Conservation (phyloP, 1,140 invertebrate genomes). For the Bradynema listronoti region DNA sequence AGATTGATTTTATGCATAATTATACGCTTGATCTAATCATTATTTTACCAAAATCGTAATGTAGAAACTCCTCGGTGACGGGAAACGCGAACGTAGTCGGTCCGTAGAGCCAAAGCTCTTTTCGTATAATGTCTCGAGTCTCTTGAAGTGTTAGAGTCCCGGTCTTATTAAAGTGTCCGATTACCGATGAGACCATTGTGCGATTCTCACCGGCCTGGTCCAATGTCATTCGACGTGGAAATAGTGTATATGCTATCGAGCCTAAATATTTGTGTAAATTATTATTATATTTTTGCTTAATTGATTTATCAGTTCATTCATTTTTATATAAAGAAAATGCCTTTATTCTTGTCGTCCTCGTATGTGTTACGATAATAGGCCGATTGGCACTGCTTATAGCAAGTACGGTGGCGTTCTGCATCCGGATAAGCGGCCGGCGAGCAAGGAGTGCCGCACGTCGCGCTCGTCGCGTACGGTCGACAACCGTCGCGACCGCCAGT, state of each 20-base stretch:
- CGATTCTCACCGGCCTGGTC: conserved; percentile 45
- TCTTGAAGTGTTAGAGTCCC: conserved; percentile 20
- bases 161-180: conserved; percentile 49
- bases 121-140: conserved; percentile 47
- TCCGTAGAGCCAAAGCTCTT: conserved; percentile 51
- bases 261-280: conserved; percentile 33
- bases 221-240: conserved; percentile 53
- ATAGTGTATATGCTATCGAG: conserved; percentile 54
- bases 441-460: conserved; percentile 53
- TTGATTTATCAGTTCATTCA: conserved; percentile 9
- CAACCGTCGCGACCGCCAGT: conserved; percentile 56
- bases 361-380: conserved; percentile 55
- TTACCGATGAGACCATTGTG: conserved; percentile 42
- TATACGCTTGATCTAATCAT: not conserved
- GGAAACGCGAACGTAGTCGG: conserved; percentile 57
- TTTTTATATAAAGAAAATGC: no score
- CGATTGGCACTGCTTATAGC: conserved; percentile 45
- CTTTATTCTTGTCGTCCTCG: conserved; percentile 52
- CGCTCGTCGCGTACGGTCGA: conserved; percentile 44
- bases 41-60: conserved; percentile 43
- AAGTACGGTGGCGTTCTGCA: conserved; percentile 42
- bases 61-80: conserved; percentile 56
- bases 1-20: no score
- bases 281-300: not conserved
- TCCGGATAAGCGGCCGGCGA: conserved; percentile 48